These are phyloP conservation scores for Aurelia coerulea DNA, from an alignment of 30 jellyfish, hydroid and myxozoan genomes.

Conservation along the genomic window DNA sequence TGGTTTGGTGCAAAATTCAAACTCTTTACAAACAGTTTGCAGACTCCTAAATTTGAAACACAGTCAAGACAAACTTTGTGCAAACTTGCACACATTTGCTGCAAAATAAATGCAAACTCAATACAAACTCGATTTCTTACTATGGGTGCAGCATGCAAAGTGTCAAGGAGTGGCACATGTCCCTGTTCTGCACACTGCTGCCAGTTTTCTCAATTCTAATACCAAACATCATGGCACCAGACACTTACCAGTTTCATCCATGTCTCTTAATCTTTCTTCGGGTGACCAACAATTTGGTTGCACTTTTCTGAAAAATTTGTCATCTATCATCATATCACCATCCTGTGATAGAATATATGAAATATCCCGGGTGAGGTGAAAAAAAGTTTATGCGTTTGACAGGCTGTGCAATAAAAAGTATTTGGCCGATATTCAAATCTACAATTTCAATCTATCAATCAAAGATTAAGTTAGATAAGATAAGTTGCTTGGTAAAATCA, in stretches of 20 bases:
- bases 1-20: too few relatives aligned
- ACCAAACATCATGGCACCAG: neutral
- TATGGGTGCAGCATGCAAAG: too few relatives aligned
- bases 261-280: constrained; percentile 91
- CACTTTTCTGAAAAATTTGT: constrained; percentile 87
- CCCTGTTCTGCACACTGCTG: neutral
- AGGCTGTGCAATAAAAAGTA: neutral
- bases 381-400: too few relatives aligned
- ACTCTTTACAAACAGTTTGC: too few relatives aligned
- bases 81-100: too few relatives aligned
- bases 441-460: too few relatives aligned
- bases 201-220: neutral
- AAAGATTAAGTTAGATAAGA: too few relatives aligned
- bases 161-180: neutral
- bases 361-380: neutral
- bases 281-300: constrained; percentile 91
- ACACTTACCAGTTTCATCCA: constrained; percentile 84
- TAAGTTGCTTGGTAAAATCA: too few relatives aligned
- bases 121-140: too few relatives aligned
- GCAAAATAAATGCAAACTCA: too few relatives aligned
- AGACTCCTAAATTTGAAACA: too few relatives aligned
- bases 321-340: constrained; percentile 92
- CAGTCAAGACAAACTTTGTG: too few relatives aligned
- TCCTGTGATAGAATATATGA: constrained; percentile 28
- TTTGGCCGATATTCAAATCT: neutral